phyloP scores from a whole-genome alignment of 2,797 vertebrate genomes.

The Arnoldichthys spilopterus region DNA sequence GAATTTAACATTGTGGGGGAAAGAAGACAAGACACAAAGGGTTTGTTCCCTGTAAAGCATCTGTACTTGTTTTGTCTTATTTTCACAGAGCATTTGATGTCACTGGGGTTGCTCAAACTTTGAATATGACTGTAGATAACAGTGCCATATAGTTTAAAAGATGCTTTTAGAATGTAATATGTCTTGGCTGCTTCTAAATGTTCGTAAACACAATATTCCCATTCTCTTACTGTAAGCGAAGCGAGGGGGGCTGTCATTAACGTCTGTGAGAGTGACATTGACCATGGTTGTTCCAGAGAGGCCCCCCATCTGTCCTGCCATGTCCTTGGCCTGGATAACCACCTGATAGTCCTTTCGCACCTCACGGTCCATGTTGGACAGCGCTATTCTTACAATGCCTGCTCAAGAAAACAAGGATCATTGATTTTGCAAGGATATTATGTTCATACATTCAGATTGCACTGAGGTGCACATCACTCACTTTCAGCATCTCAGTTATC shows the following conservation, averaged over 20 bases:
- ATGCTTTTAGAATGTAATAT: too few relatives aligned
- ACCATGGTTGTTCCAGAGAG: conserved; percentile 84
- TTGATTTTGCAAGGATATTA: not conserved
- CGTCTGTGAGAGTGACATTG: conserved; percentile 85
- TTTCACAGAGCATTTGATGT: too few relatives aligned
- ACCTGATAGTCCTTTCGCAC: conserved; percentile 85
- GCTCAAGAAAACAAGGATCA: conserved; percentile 14
- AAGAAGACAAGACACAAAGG: too few relatives aligned
- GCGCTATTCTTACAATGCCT: conserved; percentile 81
- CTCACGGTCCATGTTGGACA: conserved; percentile 88
- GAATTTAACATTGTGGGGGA: too few relatives aligned
- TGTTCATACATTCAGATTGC: not conserved
- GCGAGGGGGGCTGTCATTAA: conserved; percentile 85
- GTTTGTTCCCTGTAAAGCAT: too few relatives aligned
- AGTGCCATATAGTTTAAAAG: too few relatives aligned
- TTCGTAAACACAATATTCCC: not conserved
- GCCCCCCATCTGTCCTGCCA: conserved; percentile 89
- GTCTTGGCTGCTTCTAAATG: not conserved
- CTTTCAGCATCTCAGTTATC: not conserved
- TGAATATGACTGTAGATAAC: too few relatives aligned
- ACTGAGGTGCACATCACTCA: not conserved
- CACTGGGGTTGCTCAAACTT: too few relatives aligned
- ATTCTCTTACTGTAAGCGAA: conserved; percentile 84
- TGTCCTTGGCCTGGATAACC: conserved; percentile 88
- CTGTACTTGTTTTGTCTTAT: too few relatives aligned